Base-by-base conservation (phyloP, 2,113 vertebrate species). In the Carassius gibelio region DNA sequence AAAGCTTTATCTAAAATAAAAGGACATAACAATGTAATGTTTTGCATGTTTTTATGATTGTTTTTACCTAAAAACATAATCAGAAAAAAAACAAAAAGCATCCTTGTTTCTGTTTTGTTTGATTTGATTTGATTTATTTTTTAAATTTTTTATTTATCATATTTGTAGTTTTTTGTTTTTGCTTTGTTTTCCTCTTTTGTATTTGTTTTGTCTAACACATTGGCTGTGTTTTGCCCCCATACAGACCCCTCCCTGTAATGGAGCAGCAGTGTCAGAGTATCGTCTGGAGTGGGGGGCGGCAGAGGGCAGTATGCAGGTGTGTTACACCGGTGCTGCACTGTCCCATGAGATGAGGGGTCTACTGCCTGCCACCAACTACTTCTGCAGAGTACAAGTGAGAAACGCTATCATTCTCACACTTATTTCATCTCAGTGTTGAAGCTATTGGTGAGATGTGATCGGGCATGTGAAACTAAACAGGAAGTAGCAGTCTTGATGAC, bases 281-380 rank as follows among this genome's bases (percentile, higher is more conserved):
- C 96, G 97, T 1, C 87, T 99, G 82, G 98, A 99, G 90, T 99
- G 98, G 98, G 98, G 98, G 0, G 96, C 96, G 1, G 96, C 96
- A 48, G 97, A 99, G 91, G 97, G 98, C 82, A 94, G 91, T 91
- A 97, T 98, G 97, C 97, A 97, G 92, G 90, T 94, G 81, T 96
- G 95, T 85, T 99, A 98, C 84, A 96, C 92, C 26, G 98, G 98
- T 4, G 90, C 96, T 14, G 94, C 92, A 21, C 93, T 96, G 84
- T 94, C 79, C 90, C 96, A 97, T 59, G 98, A 99, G 91, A 90
- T 98, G 87, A 98, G 96, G 91, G 97, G 98, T 23, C 96, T 99
- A 88, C 94, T 94, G 57, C 98, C 98, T 87, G 97, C 97, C 71
- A 96, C 96, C 75, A 94, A 93, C 88, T 99, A 99, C 92, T 99